These are phyloP conservation scores for Anorthoa munda DNA, from an alignment of 2,888 invertebrate genomes.

Conservation along the genomic window DNA sequence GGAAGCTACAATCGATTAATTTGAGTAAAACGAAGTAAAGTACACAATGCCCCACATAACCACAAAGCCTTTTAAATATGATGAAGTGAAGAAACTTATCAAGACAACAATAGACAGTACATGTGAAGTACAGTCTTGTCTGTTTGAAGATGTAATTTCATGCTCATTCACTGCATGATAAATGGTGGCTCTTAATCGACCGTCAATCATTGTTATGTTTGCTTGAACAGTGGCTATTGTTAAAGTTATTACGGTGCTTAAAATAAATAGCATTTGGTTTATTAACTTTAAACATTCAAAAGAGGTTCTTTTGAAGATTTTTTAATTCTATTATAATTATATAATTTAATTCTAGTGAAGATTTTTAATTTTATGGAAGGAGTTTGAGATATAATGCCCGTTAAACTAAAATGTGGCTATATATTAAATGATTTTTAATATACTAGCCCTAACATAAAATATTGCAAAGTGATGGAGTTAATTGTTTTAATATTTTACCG, in stretches of 20 bases:
- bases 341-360: too few species aligned
- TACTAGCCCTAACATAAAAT: too few species aligned
- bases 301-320: not conserved
- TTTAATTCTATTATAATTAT: too few species aligned
- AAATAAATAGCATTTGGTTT: not conserved
- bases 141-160: constrained; percentile 28
- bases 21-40: not conserved
- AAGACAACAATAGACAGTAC: constrained; percentile 19
- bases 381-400: not conserved
- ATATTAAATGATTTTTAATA: not conserved
- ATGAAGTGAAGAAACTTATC: constrained; percentile 5
- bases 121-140: not conserved
- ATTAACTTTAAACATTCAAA: not conserved
- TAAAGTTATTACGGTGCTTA: not conserved
- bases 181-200: constrained; percentile 3
- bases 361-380: too few species aligned
- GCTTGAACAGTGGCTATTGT: not conserved
- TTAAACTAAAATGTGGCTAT: not conserved
- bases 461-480: too few species aligned
- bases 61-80: constrained; percentile 9
- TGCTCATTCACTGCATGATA: constrained; percentile 16
- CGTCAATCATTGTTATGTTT: constrained; percentile 17
- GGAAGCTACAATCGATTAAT: not conserved
- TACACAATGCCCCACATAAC: not conserved
- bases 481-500: too few species aligned